Evolutionary conservation across 1,140 invertebrate species (phyloP), one percentile per base, ranked within the genome.

Genomic region (Platyscapa corneri): DNA sequence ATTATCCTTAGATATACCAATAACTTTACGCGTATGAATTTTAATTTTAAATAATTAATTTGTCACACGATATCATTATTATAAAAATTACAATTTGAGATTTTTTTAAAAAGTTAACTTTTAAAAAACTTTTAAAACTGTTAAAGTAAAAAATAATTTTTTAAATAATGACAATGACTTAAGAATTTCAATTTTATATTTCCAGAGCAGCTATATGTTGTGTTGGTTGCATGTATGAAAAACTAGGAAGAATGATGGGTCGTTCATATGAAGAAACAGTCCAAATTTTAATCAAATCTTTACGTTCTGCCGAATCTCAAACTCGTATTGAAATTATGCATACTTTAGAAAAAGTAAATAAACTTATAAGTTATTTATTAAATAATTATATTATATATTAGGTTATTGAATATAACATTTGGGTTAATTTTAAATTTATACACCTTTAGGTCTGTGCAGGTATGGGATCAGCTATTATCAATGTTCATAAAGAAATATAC

Each of bases 221-320:
- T 90, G 95, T 99, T 72, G 99, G 98, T 34, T 97, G 96, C 82
- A 99, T 99, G 97, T 99, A 99, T 93, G 98, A 99, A 92, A 98
- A 98, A 92, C 94, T 99, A 18, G 99, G 99, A 3, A 94, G 99
- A 87, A 99, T 99, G 98, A 99, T 99, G 96, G 99, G 99, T 0
- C 94, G 98, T 87, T 99, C 98, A 0, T 99, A 99, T 91, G 99
- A 99, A 91, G 99, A 99, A 91, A 99, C 99, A 6, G 97, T 99
- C 20, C 96, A 97, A 88, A 97, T 98, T 81, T 94, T 99, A 14
- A 96, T 99, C 74, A 97, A 98, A 88, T 98, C 97, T 10, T 93
- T 99, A 74, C 96, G 97, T 89, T 99, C 97, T 94, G 97, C 98
- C 8, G 99, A 99, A 94, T 99, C 98, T 0, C 98, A 99, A 92